These are phyloP conservation scores for Megalops atlanticus DNA, from an alignment of 2,113 vertebrate genomes.

Conservation along the genomic window DNA sequence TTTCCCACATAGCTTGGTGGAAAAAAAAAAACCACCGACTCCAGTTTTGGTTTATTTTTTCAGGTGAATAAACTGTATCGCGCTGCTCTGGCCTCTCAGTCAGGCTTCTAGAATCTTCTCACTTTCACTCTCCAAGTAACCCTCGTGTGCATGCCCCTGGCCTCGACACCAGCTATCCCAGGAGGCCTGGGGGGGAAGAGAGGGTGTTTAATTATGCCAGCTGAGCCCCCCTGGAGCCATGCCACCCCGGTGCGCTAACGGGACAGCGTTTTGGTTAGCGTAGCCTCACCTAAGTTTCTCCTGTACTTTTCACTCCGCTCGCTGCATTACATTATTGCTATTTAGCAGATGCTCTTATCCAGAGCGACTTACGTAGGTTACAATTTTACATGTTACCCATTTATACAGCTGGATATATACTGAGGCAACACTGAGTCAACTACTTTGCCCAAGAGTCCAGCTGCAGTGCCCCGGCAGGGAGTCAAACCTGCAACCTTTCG, in stretches of 20 bases:
- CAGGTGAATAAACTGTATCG: constrained; percentile 89
- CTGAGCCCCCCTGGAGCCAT: constrained; percentile 57
- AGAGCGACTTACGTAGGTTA: too few species aligned
- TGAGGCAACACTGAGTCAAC: too few species aligned
- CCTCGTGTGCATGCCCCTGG: constrained; percentile 76
- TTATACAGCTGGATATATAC: too few species aligned
- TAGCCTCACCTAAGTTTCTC: constrained; percentile 24
- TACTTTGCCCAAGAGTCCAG: too few species aligned
- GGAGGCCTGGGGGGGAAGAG: constrained; percentile 23
- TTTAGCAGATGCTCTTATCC: too few species aligned
- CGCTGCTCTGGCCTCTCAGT: constrained; percentile 83
- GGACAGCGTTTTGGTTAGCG: constrained; percentile 37
- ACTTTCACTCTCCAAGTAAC: constrained; percentile 52
- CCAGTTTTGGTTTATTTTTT: constrained; percentile 86
- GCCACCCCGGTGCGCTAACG: constrained; percentile 57
- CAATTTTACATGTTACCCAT: too few species aligned
- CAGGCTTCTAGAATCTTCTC: constrained; percentile 84
- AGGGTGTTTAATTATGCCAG: constrained; percentile 74
- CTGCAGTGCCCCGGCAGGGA: too few species aligned
- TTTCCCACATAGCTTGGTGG: constrained; percentile 68
- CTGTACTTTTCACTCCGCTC: not conserved
- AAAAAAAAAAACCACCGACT: constrained; percentile 56
- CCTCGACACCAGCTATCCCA: too few species aligned
- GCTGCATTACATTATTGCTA: too few species aligned
- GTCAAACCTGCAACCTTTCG: too few species aligned